phyloP scores from a whole-genome alignment of 64 coral and sea anemone species.

The Dendronephthya gigantea region DNA sequence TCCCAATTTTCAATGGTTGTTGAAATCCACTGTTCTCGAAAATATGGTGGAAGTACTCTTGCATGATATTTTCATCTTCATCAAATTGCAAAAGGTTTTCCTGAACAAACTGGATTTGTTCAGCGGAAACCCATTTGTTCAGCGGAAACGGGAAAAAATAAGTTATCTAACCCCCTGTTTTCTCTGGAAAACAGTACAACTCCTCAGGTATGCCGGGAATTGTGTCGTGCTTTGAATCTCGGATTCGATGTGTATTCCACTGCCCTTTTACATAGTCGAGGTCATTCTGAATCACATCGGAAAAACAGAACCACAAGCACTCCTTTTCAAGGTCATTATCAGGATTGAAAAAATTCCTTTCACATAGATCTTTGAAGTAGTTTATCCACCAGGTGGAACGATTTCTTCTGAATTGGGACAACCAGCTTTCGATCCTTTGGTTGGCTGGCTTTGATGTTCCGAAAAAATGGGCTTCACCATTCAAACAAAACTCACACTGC shows the following conservation, averaged over 20 bases:
- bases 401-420: constrained; percentile 6
- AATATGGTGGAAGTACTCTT: neutral
- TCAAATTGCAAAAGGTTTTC: neutral
- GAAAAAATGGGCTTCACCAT: constrained; percentile 29
- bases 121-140: neutral
- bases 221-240: constrained; percentile 40
- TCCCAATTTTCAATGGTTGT: neutral
- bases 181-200: neutral
- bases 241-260: constrained; percentile 55
- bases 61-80: neutral
- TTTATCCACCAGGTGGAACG: constrained; percentile 44
- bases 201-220: constrained; percentile 25
- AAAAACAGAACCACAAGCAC: constrained; percentile 40
- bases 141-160: neutral
- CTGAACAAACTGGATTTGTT: too few species aligned
- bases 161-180: neutral
- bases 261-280: constrained; percentile 45
- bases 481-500: constrained; percentile 9
- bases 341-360: neutral
- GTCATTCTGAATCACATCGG: constrained; percentile 17
- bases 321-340: neutral
- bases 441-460: constrained; percentile 29
- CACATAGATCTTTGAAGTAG: constrained; percentile 27
- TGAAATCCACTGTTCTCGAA: neutral
- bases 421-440: constrained; percentile 42